Base-by-base conservation (phyloP, 2,113 vertebrate species). In the Epinephelus cyanopodus region DNA sequence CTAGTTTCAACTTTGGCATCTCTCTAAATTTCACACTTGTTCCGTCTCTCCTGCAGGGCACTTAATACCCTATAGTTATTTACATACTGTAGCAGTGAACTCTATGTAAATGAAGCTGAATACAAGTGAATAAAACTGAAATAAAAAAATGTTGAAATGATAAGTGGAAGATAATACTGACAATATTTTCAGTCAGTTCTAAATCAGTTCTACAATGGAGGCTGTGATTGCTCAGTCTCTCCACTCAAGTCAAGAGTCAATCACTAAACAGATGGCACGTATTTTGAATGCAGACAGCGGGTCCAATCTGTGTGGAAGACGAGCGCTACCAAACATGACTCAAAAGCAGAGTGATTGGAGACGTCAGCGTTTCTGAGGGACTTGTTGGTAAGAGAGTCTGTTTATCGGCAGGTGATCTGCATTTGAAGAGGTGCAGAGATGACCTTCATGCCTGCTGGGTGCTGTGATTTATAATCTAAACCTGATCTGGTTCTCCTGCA, bases 251-350 rank as follows among this genome's bases (percentile, higher is more conserved):
- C 82, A 53, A 60, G 61, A 81, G 60, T 71, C 76, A 68, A 74
- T 77, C 42, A 61, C 63, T n/a, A 67, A 82, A 67, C 80, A 87
- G 74, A 87, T 78, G 71, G 67, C 15, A 7, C 63, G 39, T 50
- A 39, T 60, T 87, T 71, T 65, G 27, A 74, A 89, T 74, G 52
- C 45, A 70, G 64, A 75, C 11, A 53, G 69, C 11, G 10, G 19
- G 14, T 69, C 62, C 75, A 72, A 79, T 63, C 67, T 47, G 60
- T 65, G 69, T 15, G 42, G 48, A 56, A 58, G 0, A 39, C 39
- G 19, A 83, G 37, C 21, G 74, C 69, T 13, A 42, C 9, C 63
- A 74, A 75, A 73, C 72, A 68, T 73, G 58, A 81, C 63, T 83
- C 74, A 77, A 77, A 84, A 75, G 0, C 60, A 52, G 50, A 62